Percentiles rank a stretch among this genome's conserved stretches.
Evolutionary conservation across 2,113 vertebrate species (phyloP).

Genomic region (Ochotona princeps): DNA sequence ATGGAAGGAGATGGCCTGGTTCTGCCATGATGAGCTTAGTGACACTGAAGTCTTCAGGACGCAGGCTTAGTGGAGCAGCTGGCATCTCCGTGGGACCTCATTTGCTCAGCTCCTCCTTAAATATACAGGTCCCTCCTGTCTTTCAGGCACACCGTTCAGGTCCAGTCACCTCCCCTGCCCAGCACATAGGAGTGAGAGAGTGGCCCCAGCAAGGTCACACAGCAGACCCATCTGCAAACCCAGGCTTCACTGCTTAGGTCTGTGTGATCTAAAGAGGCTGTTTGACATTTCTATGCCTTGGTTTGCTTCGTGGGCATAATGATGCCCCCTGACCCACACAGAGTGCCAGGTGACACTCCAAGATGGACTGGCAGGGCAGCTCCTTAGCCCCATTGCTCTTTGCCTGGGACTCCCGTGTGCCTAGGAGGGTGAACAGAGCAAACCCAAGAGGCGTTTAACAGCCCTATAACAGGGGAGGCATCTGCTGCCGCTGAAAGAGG

Average conservation of each 20-base stretch:
- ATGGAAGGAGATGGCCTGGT: not conserved
- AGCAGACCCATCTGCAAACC: not conserved
- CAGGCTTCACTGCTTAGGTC: not conserved
- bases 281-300: not conserved
- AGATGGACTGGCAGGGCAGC: too few species aligned
- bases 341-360: not conserved
- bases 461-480: too few species aligned
- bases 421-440: accelerated
- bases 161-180: not conserved
- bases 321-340: not conserved
- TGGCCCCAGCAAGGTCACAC: not conserved
- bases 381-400: accelerated
- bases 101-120: not conserved
- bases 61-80: not conserved
- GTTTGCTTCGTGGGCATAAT: accelerated
- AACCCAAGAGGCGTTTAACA: not conserved
- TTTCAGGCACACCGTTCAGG: not conserved
- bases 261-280: not conserved
- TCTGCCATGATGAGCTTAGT: not conserved
- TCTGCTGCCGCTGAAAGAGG: too few species aligned
- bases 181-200: not conserved
- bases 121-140: accelerated
- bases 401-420: accelerated
- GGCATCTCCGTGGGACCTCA: not conserved
- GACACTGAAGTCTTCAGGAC: accelerated